Conservation (phyloP, 2,797 vertebrate species). For the Etheostoma perlongum region DNA sequence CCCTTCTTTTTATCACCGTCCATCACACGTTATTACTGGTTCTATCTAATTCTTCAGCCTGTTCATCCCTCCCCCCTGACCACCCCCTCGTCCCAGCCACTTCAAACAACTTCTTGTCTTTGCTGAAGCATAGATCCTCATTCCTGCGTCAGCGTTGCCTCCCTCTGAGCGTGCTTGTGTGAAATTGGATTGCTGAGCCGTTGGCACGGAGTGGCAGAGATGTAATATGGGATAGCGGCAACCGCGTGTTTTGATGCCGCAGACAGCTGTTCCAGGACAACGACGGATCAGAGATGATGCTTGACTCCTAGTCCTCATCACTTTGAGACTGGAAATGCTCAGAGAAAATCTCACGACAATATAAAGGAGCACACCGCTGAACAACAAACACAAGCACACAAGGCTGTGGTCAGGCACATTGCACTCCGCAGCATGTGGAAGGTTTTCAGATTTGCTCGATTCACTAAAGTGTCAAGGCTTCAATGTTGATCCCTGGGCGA, state of each 20-base stretch:
- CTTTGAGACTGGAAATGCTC: slow-evolving; percentile 53
- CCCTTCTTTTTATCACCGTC: slow-evolving; percentile 36
- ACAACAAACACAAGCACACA: slow-evolving; percentile 38
- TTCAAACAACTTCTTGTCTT: slow-evolving; percentile 76
- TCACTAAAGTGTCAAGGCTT: slow-evolving; percentile 51
- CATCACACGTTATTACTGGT: slow-evolving; percentile 58
- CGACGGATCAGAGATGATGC: slow-evolving; percentile 64
- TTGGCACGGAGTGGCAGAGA: slow-evolving; percentile 82
- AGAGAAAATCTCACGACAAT: slow-evolving; percentile 57
- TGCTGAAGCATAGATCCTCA: slow-evolving; percentile 70
- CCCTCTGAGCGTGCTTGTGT: slow-evolving; percentile 80
- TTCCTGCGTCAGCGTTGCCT: slow-evolving; percentile 63
- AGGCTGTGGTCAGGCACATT: not conserved
- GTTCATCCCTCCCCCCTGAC: not conserved
- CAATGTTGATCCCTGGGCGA: slow-evolving; percentile 54
- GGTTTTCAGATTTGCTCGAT: slow-evolving; percentile 48
- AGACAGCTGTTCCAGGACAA: slow-evolving; percentile 75
- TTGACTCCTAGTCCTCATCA: slow-evolving; percentile 61
- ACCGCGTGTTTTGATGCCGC: slow-evolving; percentile 60
- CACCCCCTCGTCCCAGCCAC: slow-evolving; percentile 21
- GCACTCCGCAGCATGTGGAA: not conserved
- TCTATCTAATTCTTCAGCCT: slow-evolving; percentile 40
- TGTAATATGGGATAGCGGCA: slow-evolving; percentile 80
- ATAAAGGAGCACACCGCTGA: slow-evolving; percentile 20
- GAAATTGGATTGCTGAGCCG: slow-evolving; percentile 88